Evolutionary conservation across 2,888 invertebrate genomes (phyloP).

Genomic region (Xestia c-nigrum): DNA sequence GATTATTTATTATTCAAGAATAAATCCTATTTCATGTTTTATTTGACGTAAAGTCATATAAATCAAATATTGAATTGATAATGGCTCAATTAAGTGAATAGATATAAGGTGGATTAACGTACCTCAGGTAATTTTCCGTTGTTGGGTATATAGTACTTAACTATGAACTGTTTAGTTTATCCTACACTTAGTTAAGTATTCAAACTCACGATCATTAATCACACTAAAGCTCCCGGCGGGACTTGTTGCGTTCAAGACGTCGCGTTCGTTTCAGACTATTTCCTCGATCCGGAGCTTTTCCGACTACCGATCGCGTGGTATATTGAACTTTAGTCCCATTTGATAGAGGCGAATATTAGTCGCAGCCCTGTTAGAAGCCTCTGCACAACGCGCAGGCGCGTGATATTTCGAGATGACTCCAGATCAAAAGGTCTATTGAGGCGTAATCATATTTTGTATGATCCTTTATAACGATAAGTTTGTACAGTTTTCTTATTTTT

Average conservation of each 20-base stretch:
- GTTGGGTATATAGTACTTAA: conserved; percentile 8
- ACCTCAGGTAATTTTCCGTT: conserved; percentile 32
- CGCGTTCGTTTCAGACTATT: conserved; percentile 22
- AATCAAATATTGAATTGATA: conserved; percentile 60
- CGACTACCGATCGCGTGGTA: conserved; percentile 22
- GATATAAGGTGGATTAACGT: conserved; percentile 50
- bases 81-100: conserved; percentile 53
- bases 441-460: conserved; percentile 21
- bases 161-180: neutral
- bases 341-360: conserved; percentile 10
- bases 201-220: conserved; percentile 7
- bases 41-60: conserved; percentile 53
- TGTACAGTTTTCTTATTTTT: neutral
- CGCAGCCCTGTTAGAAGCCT: conserved; percentile 35
- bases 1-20: conserved; percentile 57
- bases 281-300: conserved; percentile 23
- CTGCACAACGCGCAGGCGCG: conserved; percentile 52
- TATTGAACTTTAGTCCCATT: conserved; percentile 24
- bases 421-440: conserved; percentile 48
- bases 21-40: conserved; percentile 38
- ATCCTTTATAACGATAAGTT: neutral
- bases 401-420: conserved; percentile 33
- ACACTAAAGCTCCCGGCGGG: conserved; percentile 10
- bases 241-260: conserved; percentile 53
- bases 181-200: conserved; percentile 12